phyloP scores from a whole-genome alignment of 2,888 invertebrate species.

The Drosophila lacicola region DNA sequence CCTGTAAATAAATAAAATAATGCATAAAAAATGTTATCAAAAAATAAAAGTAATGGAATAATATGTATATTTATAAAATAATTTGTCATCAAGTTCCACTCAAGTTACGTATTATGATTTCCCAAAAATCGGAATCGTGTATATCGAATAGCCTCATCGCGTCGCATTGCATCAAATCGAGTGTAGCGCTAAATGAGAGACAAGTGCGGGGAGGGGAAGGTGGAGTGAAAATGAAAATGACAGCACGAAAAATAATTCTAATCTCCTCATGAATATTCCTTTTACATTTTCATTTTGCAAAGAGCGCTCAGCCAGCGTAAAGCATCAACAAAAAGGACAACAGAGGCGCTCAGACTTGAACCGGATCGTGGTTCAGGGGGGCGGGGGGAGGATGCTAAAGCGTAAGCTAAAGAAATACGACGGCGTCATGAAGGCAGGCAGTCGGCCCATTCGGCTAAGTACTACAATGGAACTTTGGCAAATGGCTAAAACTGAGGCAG shows the following conservation, averaged over 20 bases:
- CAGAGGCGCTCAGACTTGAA: conserved; percentile 32
- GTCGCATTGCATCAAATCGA: background rate
- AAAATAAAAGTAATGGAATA: no score
- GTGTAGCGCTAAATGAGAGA: conserved; percentile 56
- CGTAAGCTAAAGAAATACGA: conserved; percentile 71
- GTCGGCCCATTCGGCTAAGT: conserved; percentile 60
- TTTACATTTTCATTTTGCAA: conserved; percentile 82
- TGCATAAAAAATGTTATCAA: no score
- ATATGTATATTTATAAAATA: no score
- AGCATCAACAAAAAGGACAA: conserved; percentile 75
- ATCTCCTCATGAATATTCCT: conserved; percentile 85
- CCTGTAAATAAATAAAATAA: no score
- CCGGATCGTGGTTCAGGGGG: background rate
- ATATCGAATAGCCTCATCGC: background rate
- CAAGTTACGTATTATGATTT: no score
- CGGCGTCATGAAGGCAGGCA: conserved; percentile 55
- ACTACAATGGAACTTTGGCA: conserved; percentile 67
- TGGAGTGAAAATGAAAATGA: conserved; percentile 77
- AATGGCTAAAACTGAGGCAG: conserved; percentile 50
- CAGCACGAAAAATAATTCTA: conserved; percentile 84
- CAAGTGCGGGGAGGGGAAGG: conserved; percentile 54
- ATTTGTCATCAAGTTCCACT: no score
- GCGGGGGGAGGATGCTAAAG: conserved; percentile 20
- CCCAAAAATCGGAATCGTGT: no score
- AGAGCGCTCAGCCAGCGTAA: conserved; percentile 65